A percentile compares a stretch with the other conserved stretches of the same genome.
Conservation (phyloP, 1,140 invertebrate species). For the Micrasema longulum region DNA sequence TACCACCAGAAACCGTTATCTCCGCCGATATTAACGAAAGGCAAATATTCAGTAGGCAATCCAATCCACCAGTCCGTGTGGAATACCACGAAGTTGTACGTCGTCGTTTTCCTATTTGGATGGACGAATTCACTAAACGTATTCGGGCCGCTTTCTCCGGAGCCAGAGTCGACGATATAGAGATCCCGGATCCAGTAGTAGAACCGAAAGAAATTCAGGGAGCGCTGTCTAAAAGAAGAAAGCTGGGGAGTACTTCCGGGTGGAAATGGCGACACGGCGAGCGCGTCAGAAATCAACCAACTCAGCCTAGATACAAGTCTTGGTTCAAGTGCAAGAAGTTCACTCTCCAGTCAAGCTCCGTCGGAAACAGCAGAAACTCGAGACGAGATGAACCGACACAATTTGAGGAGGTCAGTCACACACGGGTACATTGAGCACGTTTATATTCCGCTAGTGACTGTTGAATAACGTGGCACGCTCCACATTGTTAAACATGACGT, state of each 20-base stretch:
- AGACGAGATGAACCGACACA: conserved; percentile 8
- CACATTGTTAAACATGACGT: too few relatives aligned
- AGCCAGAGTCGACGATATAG: conserved; percentile 44
- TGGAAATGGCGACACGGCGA: conserved; percentile 37
- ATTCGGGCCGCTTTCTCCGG: conserved; percentile 40
- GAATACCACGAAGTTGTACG: neutral
- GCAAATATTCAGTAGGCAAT: conserved; percentile 51
- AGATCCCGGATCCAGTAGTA: conserved; percentile 34
- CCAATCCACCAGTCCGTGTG: conserved; percentile 26
- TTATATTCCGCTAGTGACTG: too few relatives aligned
- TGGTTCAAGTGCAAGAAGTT: conserved; percentile 15
- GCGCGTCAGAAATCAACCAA: neutral
- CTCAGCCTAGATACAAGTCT: neutral
- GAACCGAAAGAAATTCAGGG: conserved; percentile 4
- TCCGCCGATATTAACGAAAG: conserved; percentile 40
- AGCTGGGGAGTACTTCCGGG: conserved; percentile 41
- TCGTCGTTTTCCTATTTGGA: conserved; percentile 28
- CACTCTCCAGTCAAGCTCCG: conserved; percentile 1
- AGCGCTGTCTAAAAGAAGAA: conserved; percentile 9
- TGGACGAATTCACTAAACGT: conserved; percentile 23
- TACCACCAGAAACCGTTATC: conserved; percentile 15
- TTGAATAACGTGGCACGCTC: too few relatives aligned
- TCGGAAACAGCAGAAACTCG: neutral
- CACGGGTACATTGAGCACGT: too few relatives aligned
- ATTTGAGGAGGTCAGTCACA: conserved; percentile 32